These are phyloP conservation scores for Passer montanus DNA, from an alignment of 2,113 vertebrate genomes.

Conservation along the genomic window DNA sequence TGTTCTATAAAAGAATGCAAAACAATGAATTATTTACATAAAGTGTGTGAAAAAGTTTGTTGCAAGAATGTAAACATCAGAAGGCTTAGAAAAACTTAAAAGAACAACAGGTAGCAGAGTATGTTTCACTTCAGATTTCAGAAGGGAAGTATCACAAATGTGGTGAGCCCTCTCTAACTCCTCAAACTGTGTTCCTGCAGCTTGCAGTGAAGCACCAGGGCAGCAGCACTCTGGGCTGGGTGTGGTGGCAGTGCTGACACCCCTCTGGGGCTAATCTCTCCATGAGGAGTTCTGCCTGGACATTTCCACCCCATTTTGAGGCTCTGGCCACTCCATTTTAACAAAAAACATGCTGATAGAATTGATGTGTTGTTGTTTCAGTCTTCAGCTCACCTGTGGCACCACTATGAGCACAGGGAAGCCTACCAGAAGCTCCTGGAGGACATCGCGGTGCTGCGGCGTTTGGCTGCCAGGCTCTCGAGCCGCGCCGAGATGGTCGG, in stretches of 20 bases:
- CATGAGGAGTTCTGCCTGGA: background rate
- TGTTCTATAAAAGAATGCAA: no score
- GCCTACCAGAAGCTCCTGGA: conserved; percentile 90
- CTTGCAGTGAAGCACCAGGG: background rate
- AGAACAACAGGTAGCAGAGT: background rate
- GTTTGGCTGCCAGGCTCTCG: conserved; percentile 88
- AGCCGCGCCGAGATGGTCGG: conserved; percentile 95
- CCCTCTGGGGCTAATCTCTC: background rate
- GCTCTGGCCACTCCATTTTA: background rate
- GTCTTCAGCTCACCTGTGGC: conserved; percentile 88
- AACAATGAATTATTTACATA: no score
- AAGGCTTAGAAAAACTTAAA: no score
- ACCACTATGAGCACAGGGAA: conserved; percentile 92
- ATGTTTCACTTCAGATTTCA: background rate
- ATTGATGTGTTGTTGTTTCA: conserved; percentile 50
- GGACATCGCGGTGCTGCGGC: conserved; percentile 86
- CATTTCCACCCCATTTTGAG: background rate
- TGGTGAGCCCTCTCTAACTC: background rate
- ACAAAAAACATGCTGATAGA: background rate
- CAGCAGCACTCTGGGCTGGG: background rate
- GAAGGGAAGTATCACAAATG: background rate
- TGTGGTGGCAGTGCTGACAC: background rate
- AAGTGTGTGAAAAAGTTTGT: no score
- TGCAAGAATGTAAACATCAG: no score
- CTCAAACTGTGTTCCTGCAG: background rate